Evolutionary conservation across 2,797 vertebrate species (phyloP).

Genomic region (Epinephelus coioides): DNA sequence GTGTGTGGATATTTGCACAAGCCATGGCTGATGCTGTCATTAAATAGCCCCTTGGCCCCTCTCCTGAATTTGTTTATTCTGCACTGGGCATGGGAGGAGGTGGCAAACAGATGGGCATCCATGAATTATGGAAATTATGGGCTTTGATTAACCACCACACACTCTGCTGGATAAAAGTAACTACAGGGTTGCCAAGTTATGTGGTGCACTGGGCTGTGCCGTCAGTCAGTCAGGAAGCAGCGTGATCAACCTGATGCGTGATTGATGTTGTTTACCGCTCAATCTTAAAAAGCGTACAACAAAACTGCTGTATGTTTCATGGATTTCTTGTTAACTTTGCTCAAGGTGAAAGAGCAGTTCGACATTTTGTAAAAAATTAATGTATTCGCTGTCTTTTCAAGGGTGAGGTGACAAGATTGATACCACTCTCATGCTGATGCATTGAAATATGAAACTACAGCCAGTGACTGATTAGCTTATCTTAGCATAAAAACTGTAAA

Average conservation of each 20-base stretch:
- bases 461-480: not conserved
- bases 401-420: not conserved
- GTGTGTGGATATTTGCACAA: conserved; percentile 51
- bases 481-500: not conserved
- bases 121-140: conserved; percentile 87
- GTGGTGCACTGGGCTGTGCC: conserved; percentile 69
- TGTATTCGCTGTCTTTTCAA: not conserved
- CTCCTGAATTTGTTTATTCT: conserved; percentile 83
- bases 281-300: conserved; percentile 11
- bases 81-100: conserved; percentile 81
- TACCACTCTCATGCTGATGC: not conserved
- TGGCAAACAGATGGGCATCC: conserved; percentile 87
- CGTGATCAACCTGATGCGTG: conserved; percentile 65
- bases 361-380: not conserved
- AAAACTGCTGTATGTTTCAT: conserved; percentile 18
- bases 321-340: not conserved
- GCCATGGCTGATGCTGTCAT: conserved; percentile 78
- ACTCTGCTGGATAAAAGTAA: conserved; percentile 82
- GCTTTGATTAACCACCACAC: conserved; percentile 86
- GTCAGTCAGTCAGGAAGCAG: conserved; percentile 72
- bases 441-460: not conserved
- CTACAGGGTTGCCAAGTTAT: conserved; percentile 78
- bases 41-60: conserved; percentile 83
- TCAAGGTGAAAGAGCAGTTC: not conserved
- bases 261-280: conserved; percentile 62